Percentiles rank a stretch among this genome's conserved stretches.
Conservation (phyloP, 2,113 vertebrate species). For the Lathamus discolor region DNA sequence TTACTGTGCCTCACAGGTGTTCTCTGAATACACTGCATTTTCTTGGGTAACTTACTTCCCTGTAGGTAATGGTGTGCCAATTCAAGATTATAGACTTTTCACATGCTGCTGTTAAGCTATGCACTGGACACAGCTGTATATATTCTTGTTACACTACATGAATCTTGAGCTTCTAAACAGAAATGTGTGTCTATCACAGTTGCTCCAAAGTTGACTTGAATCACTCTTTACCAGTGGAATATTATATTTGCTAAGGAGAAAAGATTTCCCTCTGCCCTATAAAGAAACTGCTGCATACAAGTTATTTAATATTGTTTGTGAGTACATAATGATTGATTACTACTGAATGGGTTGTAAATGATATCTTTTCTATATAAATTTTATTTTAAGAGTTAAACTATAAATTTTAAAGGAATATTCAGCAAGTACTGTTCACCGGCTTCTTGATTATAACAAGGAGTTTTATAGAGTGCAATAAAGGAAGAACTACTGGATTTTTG, state of each 20-base stretch:
- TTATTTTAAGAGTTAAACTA: conserved; percentile 72
- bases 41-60: background rate
- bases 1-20: conserved; percentile 83
- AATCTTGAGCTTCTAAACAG: background rate
- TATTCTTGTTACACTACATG: background rate
- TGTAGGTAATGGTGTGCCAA: conserved; percentile 31
- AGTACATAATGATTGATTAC: conserved; percentile 47
- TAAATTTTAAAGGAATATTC: conserved; percentile 58
- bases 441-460: conserved; percentile 71
- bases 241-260: conserved; percentile 74
- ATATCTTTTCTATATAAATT: conserved; percentile 74
- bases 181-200: conserved; percentile 46
- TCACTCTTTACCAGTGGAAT: conserved; percentile 33
- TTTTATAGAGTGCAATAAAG: conserved; percentile 72
- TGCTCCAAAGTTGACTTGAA: conserved; percentile 64
- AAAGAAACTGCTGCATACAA: conserved; percentile 61
- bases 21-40: conserved; percentile 69
- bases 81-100: background rate
- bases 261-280: conserved; percentile 50
- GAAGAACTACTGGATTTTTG: conserved; percentile 30
- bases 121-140: conserved; percentile 66
- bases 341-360: conserved; percentile 72
- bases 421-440: conserved; percentile 38
- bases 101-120: conserved; percentile 65
- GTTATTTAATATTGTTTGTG: conserved; percentile 59